A percentile compares a stretch with the other conserved stretches of the same genome.
These are phyloP conservation scores for Toxostoma redivivum DNA, from an alignment of 2,113 vertebrate species.

Conservation along the genomic window DNA sequence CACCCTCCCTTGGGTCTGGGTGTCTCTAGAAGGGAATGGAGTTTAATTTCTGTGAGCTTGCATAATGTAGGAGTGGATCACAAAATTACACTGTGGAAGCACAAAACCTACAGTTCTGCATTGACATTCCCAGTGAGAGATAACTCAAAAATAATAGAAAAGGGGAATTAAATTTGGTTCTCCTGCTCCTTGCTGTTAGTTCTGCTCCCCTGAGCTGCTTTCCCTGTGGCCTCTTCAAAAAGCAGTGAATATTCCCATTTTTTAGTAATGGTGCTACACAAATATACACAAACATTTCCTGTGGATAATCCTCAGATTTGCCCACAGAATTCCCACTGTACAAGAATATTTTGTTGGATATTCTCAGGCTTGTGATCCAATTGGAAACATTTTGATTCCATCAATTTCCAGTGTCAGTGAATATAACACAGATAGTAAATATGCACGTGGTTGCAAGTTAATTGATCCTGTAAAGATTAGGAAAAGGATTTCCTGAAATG, in stretches of 20 bases:
- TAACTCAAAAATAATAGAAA: constrained; percentile 30
- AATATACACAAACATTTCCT: not conserved
- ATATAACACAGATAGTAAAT: not conserved
- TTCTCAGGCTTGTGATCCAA: not conserved
- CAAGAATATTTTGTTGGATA: not conserved
- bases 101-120: not conserved
- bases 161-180: constrained; percentile 19
- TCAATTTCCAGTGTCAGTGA: not conserved
- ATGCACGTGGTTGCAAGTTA: not conserved
- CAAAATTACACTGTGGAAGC: not conserved
- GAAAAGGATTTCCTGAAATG: not conserved
- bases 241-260: not conserved
- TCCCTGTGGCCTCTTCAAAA: not conserved
- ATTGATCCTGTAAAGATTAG: not conserved
- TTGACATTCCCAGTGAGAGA: not conserved
- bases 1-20: not conserved
- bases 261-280: not conserved
- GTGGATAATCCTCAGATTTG: not conserved
- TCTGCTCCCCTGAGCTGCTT: constrained; percentile 36
- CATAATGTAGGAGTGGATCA: not conserved
- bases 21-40: not conserved
- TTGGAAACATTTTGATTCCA: not conserved
- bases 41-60: not conserved
- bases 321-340: not conserved
- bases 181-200: constrained; percentile 10